These are phyloP conservation scores for Hemiscyllium ocellatum DNA, from an alignment of 2,113 vertebrate genomes.

Conservation along the genomic window DNA sequence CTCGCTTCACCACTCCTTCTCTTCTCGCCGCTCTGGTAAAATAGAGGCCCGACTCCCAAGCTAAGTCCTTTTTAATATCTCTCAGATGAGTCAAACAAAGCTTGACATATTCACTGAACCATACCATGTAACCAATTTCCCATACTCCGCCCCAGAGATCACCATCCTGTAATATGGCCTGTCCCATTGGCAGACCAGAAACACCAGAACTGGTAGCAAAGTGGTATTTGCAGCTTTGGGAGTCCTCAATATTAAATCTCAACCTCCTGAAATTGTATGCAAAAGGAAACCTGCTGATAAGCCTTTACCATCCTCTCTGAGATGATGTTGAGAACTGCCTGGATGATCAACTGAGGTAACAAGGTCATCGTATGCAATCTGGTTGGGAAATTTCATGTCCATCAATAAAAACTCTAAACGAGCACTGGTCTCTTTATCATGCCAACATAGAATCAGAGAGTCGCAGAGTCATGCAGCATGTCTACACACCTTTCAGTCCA, in stretches of 20 bases:
- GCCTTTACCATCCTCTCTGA: neutral
- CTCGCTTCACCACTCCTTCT: too few relatives aligned
- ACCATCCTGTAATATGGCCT: neutral
- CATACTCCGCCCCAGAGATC: neutral
- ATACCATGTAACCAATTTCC: neutral
- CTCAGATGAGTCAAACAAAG: neutral
- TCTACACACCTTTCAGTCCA: neutral
- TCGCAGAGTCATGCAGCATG: too few relatives aligned
- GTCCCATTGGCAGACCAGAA: neutral
- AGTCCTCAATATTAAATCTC: neutral
- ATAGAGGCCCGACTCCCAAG: too few relatives aligned
- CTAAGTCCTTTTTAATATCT: too few relatives aligned
- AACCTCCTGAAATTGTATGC: neutral
- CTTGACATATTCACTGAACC: neutral
- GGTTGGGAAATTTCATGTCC: neutral
- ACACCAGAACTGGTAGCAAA: neutral
- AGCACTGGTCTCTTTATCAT: neutral
- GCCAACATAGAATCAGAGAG: neutral
- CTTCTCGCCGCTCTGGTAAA: too few relatives aligned
- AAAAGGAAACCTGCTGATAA: neutral
- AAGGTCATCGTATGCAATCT: neutral
- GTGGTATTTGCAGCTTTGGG: neutral
- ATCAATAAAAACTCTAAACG: neutral
- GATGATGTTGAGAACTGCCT: neutral
- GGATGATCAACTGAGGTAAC: neutral